phyloP scores from a whole-genome alignment of 2,797 vertebrate genomes.

The Channa striata region DNA sequence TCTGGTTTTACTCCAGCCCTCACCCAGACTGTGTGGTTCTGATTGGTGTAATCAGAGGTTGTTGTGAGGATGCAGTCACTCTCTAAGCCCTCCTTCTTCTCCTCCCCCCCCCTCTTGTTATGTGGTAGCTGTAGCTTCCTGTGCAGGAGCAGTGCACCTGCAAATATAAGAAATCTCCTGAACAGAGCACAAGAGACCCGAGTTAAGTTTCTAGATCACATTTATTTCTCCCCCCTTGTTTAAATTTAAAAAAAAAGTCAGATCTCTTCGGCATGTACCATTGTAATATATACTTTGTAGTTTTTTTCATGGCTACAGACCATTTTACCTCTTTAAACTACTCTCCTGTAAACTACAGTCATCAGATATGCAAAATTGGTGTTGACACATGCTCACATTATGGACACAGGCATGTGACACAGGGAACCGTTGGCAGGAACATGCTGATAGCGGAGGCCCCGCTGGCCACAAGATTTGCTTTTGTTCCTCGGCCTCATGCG shows the following conservation, averaged over 20 bases:
- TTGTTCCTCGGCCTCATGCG: constrained; percentile 55
- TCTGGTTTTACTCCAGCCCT: constrained; percentile 67
- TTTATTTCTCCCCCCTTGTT: neutral
- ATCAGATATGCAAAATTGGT: constrained; percentile 67
- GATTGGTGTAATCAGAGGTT: constrained; percentile 77
- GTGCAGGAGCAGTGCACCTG: constrained; percentile 74
- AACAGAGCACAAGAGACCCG: constrained; percentile 21
- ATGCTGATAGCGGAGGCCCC: constrained; percentile 72
- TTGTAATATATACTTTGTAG: constrained; percentile 16
- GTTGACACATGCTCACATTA: constrained; percentile 72
- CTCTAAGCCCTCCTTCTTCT: constrained; percentile 46
- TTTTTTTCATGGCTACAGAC: constrained; percentile 17
- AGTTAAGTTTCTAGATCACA: constrained; percentile 21
- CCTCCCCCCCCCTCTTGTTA: constrained; percentile 49
- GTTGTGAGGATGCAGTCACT: constrained; percentile 74
- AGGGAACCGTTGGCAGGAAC: constrained; percentile 73
- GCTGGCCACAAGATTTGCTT: constrained; percentile 72
- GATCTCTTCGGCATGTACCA: neutral
- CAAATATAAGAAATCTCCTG: constrained; percentile 53
- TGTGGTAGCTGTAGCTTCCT: constrained; percentile 78
- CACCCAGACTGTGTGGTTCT: constrained; percentile 61
- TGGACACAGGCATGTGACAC: constrained; percentile 71
- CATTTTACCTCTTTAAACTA: constrained; percentile 6
- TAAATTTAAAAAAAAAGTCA: neutral
- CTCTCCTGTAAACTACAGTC: constrained; percentile 35